Evolutionary conservation across 2,797 vertebrate genomes (phyloP), one percentile per base, ranked within the genome.

Genomic region (Sebastes aleutianus): DNA sequence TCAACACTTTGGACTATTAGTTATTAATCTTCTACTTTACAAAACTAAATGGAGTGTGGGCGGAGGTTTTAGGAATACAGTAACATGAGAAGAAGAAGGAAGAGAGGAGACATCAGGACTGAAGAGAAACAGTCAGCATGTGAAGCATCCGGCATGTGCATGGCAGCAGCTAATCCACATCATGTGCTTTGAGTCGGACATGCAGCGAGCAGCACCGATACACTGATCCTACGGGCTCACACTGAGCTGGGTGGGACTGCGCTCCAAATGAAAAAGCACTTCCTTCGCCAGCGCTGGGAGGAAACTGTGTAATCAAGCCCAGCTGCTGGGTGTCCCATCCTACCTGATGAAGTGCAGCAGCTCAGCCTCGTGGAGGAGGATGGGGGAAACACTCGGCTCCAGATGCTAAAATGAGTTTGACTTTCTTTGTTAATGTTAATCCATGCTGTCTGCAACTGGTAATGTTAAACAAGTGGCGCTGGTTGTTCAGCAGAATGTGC

Each of bases 101-200:
- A 29, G n/a, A 39, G 9, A 27, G 4, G 50, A 4, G 26, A 43
- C 22, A n/a, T 4, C 22, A 34, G 12, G 8, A 22, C 31, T 26
- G 13, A 18, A 26, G 13, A 58, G 54, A 79, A 73, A 63, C 62
- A 43, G 70, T 59, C 24, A 32, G 67, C 12, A 59, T 43, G 70
- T 24, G 27, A 53, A 74, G 54, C 34, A 64, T 56, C 27, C 26
- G n/a, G 62, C 57, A 64, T 61, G 39, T 53, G 66, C 78, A 59
- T 6, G 61, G 63, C 70, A 76, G 73, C 79, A 59, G 76, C 66
- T 93, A 92, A 95, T 93, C 89, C 85, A 65, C 79, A 82, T 92
- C 87, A 92, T 92, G 90, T 90, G 92, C 75, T 88, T 27, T 2
- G 1, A 80, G 62, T 81, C 67, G 27, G 81, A 81, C 68, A 62